A percentile compares a stretch with the other conserved stretches of the same genome.
Evolutionary conservation across 1,140 invertebrate species (phyloP).

Genomic region (Thaumatotibia leucotreta): DNA sequence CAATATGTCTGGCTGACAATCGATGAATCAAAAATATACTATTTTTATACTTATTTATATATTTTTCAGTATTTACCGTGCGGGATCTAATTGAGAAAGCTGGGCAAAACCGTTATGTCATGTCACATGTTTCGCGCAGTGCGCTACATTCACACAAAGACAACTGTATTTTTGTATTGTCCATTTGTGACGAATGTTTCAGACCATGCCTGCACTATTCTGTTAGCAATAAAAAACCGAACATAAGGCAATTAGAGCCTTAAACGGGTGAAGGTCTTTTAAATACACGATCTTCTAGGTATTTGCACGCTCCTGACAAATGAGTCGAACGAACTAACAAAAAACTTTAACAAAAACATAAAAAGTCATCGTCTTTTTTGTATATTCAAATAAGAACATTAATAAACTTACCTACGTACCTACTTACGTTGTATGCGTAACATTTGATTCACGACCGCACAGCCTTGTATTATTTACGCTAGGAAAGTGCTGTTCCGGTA

Average conservation of each 20-base stretch:
- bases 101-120: slow-evolving; percentile 3
- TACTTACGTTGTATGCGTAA: not conserved
- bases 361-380: slow-evolving; percentile 2
- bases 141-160: slow-evolving; percentile 2
- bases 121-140: slow-evolving; percentile 6
- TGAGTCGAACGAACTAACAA: not conserved
- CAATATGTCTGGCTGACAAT: not conserved
- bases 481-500: slow-evolving; percentile 9
- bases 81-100: slow-evolving; percentile 8
- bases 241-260: not conserved
- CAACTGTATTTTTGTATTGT: slow-evolving; percentile 14
- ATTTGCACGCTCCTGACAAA: not conserved
- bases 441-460: not conserved
- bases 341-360: not conserved
- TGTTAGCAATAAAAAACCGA: not conserved
- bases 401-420: too few relatives aligned
- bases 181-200: slow-evolving; percentile 1
- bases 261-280: slow-evolving; percentile 7
- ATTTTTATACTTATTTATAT: not conserved
- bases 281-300: not conserved
- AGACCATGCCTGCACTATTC: not conserved
- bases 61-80: not conserved
- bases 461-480: not conserved
- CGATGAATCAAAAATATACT: not conserved
- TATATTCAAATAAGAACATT: too few relatives aligned